These are phyloP conservation scores for Saccopteryx leptura DNA, from an alignment of 2,113 vertebrate species.

Conservation along the genomic window DNA sequence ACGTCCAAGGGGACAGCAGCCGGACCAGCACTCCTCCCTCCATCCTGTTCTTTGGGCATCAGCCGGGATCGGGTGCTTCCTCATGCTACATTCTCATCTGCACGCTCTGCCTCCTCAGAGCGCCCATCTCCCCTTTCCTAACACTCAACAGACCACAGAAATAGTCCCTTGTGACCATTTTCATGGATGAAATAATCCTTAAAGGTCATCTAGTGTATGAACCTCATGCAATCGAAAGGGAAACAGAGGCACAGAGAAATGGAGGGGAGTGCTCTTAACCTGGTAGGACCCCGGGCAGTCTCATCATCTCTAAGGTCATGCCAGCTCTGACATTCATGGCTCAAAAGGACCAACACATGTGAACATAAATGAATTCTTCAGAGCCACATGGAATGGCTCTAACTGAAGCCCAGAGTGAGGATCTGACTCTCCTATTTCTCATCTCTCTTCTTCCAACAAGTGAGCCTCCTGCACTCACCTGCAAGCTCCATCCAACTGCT, in stretches of 20 bases:
- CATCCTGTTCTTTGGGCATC: neutral
- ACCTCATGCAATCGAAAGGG: neutral
- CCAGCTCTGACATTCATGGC: neutral
- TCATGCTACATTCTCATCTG: neutral
- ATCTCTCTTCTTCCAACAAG: neutral
- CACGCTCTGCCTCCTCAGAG: too few species aligned
- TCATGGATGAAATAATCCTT: neutral
- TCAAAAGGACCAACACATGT: neutral
- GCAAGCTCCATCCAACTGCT: neutral
- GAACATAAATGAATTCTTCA: neutral
- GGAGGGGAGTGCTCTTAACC: neutral
- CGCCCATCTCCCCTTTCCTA: neutral
- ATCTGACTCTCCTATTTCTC: neutral
- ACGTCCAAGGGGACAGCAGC: neutral
- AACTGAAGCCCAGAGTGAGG: fast-evolving
- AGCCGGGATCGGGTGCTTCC: neutral
- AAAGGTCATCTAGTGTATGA: neutral
- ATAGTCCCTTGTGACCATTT: neutral
- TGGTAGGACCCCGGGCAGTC: neutral
- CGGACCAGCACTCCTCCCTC: neutral
- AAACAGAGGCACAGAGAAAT: neutral
- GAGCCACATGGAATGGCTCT: neutral
- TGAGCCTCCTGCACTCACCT: neutral
- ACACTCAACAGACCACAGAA: neutral
- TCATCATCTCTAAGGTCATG: neutral